Conservation (phyloP, 1,140 invertebrate genomes). For the Pteromalus puparum region DNA sequence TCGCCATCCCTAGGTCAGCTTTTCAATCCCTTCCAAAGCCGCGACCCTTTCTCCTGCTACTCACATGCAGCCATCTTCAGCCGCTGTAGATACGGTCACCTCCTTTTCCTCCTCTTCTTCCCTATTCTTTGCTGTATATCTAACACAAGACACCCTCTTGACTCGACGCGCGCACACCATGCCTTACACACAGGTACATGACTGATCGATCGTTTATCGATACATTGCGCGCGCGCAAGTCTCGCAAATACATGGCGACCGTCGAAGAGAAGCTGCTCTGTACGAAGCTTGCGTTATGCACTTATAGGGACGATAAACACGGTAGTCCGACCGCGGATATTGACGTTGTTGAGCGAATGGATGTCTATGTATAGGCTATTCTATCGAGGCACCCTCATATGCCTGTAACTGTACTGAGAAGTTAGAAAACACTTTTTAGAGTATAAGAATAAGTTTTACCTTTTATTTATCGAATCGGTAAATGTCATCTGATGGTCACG, state of each 20-base stretch:
- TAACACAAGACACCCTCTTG: slow-evolving; percentile 19
- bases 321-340: too few species aligned
- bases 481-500: too few species aligned
- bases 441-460: too few species aligned
- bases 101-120: slow-evolving; percentile 13
- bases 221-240: slow-evolving; percentile 59
- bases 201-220: slow-evolving; percentile 73
- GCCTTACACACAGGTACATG: slow-evolving; percentile 62
- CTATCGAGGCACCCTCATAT: neutral
- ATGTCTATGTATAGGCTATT: neutral
- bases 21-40: too few species aligned
- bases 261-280: neutral
- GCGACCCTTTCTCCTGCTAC: too few species aligned
- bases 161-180: slow-evolving; percentile 56
- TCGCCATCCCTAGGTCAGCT: too few species aligned
- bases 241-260: slow-evolving; percentile 22
- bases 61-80: too few species aligned
- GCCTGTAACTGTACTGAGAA: too few species aligned
- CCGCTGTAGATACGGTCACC: too few species aligned
- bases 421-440: too few species aligned
- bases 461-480: too few species aligned
- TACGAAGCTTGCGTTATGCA: neutral
- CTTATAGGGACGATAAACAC: neutral
- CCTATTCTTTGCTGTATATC: neutral
- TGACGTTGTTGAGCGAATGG: too few species aligned